These are phyloP conservation scores for Corvus cornix DNA, from an alignment of 2,113 vertebrate genomes.

Conservation along the genomic window DNA sequence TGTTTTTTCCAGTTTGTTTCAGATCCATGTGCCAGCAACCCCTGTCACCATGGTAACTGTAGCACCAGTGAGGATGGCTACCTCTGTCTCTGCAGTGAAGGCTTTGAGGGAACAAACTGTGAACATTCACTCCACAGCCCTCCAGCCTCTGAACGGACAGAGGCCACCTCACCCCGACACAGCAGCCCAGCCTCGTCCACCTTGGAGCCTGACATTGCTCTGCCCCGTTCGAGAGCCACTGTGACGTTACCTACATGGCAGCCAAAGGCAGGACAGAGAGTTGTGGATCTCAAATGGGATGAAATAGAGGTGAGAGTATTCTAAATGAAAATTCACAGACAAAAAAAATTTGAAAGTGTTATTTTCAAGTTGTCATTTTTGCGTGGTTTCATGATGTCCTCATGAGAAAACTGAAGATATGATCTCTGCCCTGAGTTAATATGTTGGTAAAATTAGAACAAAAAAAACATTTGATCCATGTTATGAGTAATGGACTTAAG, in stretches of 20 bases:
- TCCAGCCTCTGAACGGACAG: constrained; percentile 64
- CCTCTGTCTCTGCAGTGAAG: constrained; percentile 84
- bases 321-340: not conserved
- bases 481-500: not conserved
- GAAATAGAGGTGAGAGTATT: constrained; percentile 84
- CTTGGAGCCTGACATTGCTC: constrained; percentile 70
- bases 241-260: constrained; percentile 86
- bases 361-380: not conserved
- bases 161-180: constrained; percentile 57
- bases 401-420: not conserved
- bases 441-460: not conserved
- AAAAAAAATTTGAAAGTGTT: not conserved
- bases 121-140: constrained; percentile 67
- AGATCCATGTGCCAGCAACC: constrained; percentile 91
- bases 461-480: not conserved
- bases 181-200: constrained; percentile 72
- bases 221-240: constrained; percentile 70
- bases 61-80: constrained; percentile 78
- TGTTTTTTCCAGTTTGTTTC: constrained; percentile 83
- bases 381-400: not conserved
- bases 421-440: not conserved
- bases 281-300: constrained; percentile 89
- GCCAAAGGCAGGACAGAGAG: constrained; percentile 86
- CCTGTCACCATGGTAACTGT: constrained; percentile 98
- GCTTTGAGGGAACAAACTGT: constrained; percentile 84